Conservation (phyloP, 2,797 vertebrate species). For the Halcyon badia region DNA sequence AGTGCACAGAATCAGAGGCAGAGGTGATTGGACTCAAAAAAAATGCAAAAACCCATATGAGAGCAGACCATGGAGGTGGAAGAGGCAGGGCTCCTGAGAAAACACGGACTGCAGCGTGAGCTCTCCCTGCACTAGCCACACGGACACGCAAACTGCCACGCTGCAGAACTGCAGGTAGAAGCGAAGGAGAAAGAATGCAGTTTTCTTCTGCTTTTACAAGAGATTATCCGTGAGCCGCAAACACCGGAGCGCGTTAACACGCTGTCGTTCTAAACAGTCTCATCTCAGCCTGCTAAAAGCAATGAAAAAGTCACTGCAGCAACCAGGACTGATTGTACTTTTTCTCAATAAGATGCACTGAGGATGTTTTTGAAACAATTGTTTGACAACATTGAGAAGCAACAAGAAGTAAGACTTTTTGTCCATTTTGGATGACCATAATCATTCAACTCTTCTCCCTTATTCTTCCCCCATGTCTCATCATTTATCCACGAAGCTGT, state of each 20-base stretch:
- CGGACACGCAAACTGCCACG: neutral
- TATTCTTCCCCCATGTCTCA: neutral
- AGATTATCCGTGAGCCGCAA: neutral
- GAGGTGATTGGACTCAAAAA: neutral
- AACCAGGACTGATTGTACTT: neutral
- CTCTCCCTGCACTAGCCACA: neutral
- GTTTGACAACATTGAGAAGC: neutral
- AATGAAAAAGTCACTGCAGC: neutral
- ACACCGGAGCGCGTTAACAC: neutral
- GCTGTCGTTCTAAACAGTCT: neutral
- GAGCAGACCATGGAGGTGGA: neutral
- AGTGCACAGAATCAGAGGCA: neutral
- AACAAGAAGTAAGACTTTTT: neutral
- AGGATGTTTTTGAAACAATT: neutral
- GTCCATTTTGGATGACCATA: neutral
- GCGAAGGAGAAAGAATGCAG: too few relatives aligned
- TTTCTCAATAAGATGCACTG: neutral
- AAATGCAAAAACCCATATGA: neutral
- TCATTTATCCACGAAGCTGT: neutral
- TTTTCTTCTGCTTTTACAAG: neutral
- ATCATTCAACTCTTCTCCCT: neutral
- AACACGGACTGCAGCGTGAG: neutral
- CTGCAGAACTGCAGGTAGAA: neutral
- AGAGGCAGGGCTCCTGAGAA: neutral
- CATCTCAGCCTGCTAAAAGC: neutral